phyloP scores from a whole-genome alignment of 2,113 vertebrate genomes.

The Syngnathus floridae region DNA sequence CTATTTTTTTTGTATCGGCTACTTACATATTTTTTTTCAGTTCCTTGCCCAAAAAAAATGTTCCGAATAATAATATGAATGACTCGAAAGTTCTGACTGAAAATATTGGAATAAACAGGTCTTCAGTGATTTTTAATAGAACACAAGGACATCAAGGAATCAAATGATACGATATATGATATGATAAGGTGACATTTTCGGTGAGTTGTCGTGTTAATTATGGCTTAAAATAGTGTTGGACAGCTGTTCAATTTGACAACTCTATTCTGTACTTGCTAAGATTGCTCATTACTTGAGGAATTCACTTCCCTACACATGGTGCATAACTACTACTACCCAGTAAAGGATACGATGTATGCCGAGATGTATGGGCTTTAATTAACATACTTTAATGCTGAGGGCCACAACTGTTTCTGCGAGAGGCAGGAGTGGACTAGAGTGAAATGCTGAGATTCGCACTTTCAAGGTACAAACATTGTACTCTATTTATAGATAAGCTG shows the following conservation, averaged over 20 bases:
- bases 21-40: background rate
- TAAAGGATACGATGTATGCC: background rate
- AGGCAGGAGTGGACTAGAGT: background rate
- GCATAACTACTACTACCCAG: background rate
- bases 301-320: background rate
- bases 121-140: background rate
- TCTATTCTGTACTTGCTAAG: background rate
- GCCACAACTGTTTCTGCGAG: background rate
- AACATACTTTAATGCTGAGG: background rate
- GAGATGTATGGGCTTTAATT: background rate
- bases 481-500: no score
- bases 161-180: background rate
- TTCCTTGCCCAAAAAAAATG: background rate
- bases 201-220: background rate
- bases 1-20: background rate
- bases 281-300: background rate
- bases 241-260: conserved; percentile 3
- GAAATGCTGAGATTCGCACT: background rate
- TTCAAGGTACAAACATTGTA: background rate
- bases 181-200: conserved; percentile 6
- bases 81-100: background rate
- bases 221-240: background rate
- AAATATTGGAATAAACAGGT: background rate
- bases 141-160: background rate
- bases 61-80: background rate